Percentiles rank a stretch among this genome's conserved stretches.
Evolutionary conservation across 1,140 invertebrate genomes (phyloP).

Genomic region (Diprion similis): DNA sequence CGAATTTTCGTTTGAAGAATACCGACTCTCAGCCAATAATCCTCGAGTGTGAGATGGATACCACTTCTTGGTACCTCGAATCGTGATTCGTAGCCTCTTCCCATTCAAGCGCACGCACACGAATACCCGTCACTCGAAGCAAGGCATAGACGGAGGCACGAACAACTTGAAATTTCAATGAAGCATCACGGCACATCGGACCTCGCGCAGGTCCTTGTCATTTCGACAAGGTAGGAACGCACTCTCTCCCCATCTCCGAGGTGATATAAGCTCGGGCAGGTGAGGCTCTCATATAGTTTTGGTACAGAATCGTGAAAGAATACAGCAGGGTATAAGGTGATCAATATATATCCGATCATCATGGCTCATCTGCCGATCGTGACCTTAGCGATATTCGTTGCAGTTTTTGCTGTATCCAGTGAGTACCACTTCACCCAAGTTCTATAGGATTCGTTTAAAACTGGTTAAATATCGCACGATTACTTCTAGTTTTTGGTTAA

Average conservation of each 20-base stretch:
- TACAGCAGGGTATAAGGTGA: not conserved
- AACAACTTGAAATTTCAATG: not conserved
- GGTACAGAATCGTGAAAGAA: not conserved
- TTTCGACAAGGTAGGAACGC: not conserved
- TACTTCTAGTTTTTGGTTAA: no score
- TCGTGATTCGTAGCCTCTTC: no score
- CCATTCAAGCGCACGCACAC: no score
- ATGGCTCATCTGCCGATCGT: not conserved
- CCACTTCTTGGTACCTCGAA: no score
- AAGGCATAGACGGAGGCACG: no score
- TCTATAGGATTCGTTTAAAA: not conserved
- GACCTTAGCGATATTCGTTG: not conserved
- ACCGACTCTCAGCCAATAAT: no score
- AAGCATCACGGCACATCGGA: not conserved
- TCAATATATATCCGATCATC: not conserved
- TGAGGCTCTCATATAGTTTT: constrained; percentile 1
- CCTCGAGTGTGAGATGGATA: no score
- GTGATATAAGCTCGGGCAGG: not conserved
- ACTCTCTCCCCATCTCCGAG: constrained; percentile 3
- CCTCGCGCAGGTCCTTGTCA: not conserved
- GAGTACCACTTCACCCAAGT: not conserved
- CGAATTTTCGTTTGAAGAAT: no score
- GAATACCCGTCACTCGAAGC: no score
- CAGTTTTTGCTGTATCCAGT: not conserved
- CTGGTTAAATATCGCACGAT: no score